Evolutionary conservation across 2,888 invertebrate species (phyloP), one percentile per base, ranked within the genome.

Genomic region (Imbricaverruca yamaguchii): DNA sequence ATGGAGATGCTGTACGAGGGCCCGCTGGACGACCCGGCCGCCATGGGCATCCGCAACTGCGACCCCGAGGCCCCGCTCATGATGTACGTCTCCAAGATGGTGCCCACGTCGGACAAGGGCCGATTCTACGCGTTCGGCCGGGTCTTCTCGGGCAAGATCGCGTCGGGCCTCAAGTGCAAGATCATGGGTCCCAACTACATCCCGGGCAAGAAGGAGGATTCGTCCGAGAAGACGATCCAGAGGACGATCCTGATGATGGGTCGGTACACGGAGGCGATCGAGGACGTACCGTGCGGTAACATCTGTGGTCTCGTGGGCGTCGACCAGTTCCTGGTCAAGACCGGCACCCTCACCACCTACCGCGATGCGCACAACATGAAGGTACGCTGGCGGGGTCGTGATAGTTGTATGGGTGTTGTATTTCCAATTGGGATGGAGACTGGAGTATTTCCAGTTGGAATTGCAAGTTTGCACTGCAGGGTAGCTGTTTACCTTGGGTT

Each of bases 61-160:
- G 97, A 99, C 89, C 93, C 98, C 21, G 94, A 96, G 85, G 99
- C 94, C 77, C 98, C 98, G 23, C 91, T 99, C 82, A 99, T 99
- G 98, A 99, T 99, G 99, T 99, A 99, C 92, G 91, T 99, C 85
- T 97, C 97, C 80, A 99, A 99, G 90, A 99, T 99, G 99, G 99
- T 99, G 88, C 99, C 99, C 85, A 99, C 99, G 23, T 93, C 96
- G 21, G 99, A 99, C 89, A 99, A 99, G 90, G 99, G 99, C 83
- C 94, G 99, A 87, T 99, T 99, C 93, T 99, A 98, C 89, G 99
- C 99, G 83, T 99, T 99, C 88, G 99, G 99, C 80, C 97, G 99
- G 89, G 99, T 99, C 59, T 99, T 99, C 91, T 95, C 98, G 85
- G 99, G 99, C 86, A 96, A 93, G 89, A 91, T 94, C 13, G 90